These are phyloP conservation scores for Saccopteryx bilineata DNA, from an alignment of 2,113 vertebrate genomes.

Conservation along the genomic window DNA sequence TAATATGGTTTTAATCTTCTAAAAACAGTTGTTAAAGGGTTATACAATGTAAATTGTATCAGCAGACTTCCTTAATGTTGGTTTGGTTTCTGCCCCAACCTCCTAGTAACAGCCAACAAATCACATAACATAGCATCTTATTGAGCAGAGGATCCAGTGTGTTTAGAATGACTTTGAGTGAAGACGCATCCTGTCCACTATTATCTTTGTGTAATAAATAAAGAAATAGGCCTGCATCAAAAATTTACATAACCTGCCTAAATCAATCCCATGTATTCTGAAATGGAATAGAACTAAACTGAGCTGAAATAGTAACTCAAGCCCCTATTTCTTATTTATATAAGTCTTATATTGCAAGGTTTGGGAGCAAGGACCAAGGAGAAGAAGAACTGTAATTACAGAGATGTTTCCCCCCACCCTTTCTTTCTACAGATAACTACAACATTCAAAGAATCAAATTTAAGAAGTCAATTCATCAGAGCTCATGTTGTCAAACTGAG, in stretches of 20 bases:
- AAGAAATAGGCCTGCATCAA: background rate
- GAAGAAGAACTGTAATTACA: constrained; percentile 7
- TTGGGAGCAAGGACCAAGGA: background rate
- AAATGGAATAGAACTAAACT: background rate
- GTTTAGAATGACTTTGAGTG: background rate
- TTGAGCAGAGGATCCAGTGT: background rate
- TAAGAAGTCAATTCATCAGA: constrained; percentile 77
- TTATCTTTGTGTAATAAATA: constrained; percentile 7
- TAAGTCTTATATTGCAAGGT: background rate
- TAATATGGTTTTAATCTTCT: background rate
- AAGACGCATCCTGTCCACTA: background rate
- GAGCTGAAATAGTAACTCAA: background rate
- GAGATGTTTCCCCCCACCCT: background rate
- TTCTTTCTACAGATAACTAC: constrained; percentile 72
- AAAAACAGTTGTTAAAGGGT: background rate
- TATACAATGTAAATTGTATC: background rate
- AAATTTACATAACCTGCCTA: background rate
- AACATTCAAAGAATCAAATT: constrained; percentile 72
- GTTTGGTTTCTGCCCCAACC: background rate
- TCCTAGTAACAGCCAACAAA: background rate
- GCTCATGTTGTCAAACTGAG: constrained; percentile 77
- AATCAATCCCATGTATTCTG: background rate
- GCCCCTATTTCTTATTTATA: background rate
- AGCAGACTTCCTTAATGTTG: background rate
- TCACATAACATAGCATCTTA: background rate